These are phyloP conservation scores for Borostomias antarcticus DNA, from an alignment of 2,797 vertebrate genomes.

Conservation along the genomic window DNA sequence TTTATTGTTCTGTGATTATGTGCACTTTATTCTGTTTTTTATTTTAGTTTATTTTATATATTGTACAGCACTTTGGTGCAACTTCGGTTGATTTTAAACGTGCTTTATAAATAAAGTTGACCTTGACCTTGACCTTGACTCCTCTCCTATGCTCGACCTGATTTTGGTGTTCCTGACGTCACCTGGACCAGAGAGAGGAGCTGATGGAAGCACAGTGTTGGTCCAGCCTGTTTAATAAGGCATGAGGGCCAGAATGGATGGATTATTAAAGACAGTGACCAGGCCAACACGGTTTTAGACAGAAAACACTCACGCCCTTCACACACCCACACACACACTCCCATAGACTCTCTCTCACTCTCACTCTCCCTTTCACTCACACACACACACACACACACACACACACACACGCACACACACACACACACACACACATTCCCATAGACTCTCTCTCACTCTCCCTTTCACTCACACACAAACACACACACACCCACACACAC, in stretches of 20 bases:
- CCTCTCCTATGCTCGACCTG: too few species aligned
- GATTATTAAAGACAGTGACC: constrained; percentile 36
- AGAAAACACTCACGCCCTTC: neutral
- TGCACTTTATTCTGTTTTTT: too few species aligned
- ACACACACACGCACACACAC: neutral
- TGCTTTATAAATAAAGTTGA: too few species aligned
- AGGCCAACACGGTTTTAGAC: constrained; percentile 6
- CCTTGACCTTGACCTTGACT: too few species aligned
- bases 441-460: constrained; percentile 21
- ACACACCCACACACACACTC: neutral
- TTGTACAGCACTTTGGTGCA: too few species aligned
- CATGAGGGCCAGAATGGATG: constrained; percentile 29
- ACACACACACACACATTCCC: neutral
- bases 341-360: neutral
- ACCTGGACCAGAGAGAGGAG: neutral
- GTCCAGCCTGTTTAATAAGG: constrained; percentile 40
- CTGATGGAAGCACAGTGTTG: constrained; percentile 32
- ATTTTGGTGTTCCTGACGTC: neutral
- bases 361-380: neutral
- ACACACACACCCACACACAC: neutral
- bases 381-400: neutral
- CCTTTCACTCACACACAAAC: too few species aligned
- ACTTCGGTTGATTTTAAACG: too few species aligned
- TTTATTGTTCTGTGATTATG: too few species aligned
- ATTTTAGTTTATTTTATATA: too few species aligned